Percentiles rank a stretch among this genome's conserved stretches.
phyloP scores from a whole-genome alignment of 1,140 invertebrate genomes.

The Ruditapes philippinarum region DNA sequence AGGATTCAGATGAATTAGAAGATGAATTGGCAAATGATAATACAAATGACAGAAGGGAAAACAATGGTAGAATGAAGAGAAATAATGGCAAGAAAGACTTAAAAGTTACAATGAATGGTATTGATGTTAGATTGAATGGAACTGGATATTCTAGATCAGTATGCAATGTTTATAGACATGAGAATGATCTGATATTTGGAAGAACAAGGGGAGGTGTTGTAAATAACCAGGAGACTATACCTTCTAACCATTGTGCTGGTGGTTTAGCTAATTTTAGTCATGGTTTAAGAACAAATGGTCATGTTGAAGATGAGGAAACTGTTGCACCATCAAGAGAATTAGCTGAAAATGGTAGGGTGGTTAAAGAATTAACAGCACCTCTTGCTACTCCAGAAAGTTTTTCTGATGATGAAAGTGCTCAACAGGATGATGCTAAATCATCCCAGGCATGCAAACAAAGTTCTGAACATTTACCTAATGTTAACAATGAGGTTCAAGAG shows the following conservation, averaged over 20 bases:
- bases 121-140: slow-evolving; percentile 16
- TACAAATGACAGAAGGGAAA: not conserved
- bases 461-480: not conserved
- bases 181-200: slow-evolving; percentile 61
- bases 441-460: not conserved
- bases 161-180: slow-evolving; percentile 58
- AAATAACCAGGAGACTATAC: not conserved
- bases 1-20: not conserved
- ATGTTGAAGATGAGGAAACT: not conserved
- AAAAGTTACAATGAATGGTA: slow-evolving; percentile 15
- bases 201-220: slow-evolving; percentile 44
- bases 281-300: not conserved
- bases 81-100: not conserved
- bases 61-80: not conserved
- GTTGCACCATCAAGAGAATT: not conserved
- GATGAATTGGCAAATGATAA: not conserved
- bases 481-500: not conserved
- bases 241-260: not conserved
- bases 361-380: slow-evolving; percentile 22
- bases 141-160: slow-evolving; percentile 49
- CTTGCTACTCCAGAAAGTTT: slow-evolving; percentile 48
- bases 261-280: not conserved
- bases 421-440: not conserved
- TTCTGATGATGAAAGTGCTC: slow-evolving; percentile 46
- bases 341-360: not conserved